Conservation (phyloP, 2,797 vertebrate genomes). For the Brachyrhaphis roseni region DNA sequence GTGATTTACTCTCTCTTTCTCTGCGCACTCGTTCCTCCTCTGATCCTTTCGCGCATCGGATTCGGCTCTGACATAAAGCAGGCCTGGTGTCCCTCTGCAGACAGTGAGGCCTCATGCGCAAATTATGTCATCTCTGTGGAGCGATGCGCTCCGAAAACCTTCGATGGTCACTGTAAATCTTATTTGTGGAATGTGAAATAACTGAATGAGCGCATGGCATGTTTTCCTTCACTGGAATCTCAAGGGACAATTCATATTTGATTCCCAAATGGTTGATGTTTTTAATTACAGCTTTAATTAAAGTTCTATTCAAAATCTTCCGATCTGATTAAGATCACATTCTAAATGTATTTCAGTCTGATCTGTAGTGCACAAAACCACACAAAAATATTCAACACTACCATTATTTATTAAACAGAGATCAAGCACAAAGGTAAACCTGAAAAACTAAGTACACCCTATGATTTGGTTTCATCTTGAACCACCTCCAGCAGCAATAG, state of each 20-base stretch:
- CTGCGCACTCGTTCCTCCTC: conserved; percentile 33
- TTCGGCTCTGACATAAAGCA: conserved; percentile 53
- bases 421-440: not conserved
- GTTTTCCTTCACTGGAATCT: not conserved
- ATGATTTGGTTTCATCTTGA: not conserved
- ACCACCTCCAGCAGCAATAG: not conserved
- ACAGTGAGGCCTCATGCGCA: conserved; percentile 24
- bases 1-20: conserved; percentile 54
- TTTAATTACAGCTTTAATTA: conserved; percentile 4
- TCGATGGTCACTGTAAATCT: conserved; percentile 18
- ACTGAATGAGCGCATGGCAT: conserved; percentile 1
- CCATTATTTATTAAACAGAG: not conserved
- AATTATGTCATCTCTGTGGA: conserved; percentile 56
- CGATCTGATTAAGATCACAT: not conserved
- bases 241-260: not conserved
- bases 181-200: conserved; percentile 16
- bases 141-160: conserved; percentile 20
- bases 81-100: conserved; percentile 47
- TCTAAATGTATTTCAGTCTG: not conserved
- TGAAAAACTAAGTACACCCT: not conserved
- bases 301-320: not conserved
- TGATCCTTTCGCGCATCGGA: conserved; percentile 55
- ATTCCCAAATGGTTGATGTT: not conserved
- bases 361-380: not conserved
- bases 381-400: not conserved